phyloP scores from a whole-genome alignment of 2,888 invertebrate genomes.

The Xestia ashworthii region DNA sequence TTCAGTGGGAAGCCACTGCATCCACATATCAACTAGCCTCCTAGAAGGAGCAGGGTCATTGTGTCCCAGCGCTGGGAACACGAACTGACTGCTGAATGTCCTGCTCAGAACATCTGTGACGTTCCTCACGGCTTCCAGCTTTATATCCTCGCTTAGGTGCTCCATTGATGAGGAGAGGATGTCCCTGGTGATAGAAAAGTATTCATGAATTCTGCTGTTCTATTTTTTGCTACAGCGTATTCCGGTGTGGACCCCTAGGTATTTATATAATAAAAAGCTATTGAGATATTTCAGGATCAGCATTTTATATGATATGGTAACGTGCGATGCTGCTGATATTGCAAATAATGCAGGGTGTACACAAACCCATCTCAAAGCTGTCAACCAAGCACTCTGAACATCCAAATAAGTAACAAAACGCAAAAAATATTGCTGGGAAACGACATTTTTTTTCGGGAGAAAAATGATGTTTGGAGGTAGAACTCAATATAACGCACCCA shows the following conservation, averaged over 20 bases:
- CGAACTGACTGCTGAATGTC: constrained; percentile 96
- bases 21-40: constrained; percentile 95
- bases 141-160: constrained; percentile 92
- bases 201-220: neutral
- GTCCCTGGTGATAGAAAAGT: constrained; percentile 92
- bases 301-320: neutral
- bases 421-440: too few species aligned
- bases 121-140: constrained; percentile 94
- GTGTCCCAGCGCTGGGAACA: constrained; percentile 97
- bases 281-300: neutral
- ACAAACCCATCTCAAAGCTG: too few species aligned
- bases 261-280: too few species aligned
- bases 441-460: too few species aligned
- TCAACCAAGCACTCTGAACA: too few species aligned
- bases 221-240: neutral
- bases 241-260: too few species aligned
- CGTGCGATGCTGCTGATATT: neutral
- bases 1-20: constrained; percentile 95
- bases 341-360: neutral
- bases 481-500: too few species aligned
- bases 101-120: constrained; percentile 95
- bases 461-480: too few species aligned
- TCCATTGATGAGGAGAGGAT: constrained; percentile 95
- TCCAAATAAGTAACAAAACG: too few species aligned
- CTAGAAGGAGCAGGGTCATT: constrained; percentile 94